Percentiles rank a stretch among this genome's conserved stretches.
Conservation (phyloP, 2,113 vertebrate species). For the Pseudopodoces humilis region DNA sequence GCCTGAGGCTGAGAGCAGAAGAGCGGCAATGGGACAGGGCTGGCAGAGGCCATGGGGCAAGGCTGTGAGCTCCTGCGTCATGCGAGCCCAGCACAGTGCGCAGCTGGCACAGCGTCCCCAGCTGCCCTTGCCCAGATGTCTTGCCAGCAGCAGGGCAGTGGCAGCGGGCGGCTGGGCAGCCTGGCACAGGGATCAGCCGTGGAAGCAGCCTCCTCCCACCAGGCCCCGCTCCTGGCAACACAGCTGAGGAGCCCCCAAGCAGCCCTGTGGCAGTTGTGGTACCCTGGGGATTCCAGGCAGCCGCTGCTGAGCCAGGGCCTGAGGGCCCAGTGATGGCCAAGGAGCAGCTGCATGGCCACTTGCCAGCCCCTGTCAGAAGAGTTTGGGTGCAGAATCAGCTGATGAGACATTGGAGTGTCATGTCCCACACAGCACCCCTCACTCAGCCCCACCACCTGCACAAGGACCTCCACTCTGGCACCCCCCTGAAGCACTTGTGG, state of each 20-base stretch:
- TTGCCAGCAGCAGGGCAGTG: background rate
- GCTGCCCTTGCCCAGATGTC: slow-evolving; percentile 28
- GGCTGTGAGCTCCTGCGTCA: background rate
- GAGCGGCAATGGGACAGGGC: background rate
- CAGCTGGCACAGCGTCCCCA: background rate
- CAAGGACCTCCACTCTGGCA: background rate
- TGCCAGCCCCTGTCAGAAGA: background rate
- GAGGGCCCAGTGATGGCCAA: background rate
- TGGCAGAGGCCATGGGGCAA: background rate
- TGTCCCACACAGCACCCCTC: fast-evolving
- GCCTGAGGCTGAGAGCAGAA: background rate
- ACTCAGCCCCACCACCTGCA: background rate
- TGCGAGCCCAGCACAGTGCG: fast-evolving
- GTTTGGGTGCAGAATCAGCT: background rate
- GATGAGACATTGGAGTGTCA: background rate
- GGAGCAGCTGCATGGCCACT: background rate
- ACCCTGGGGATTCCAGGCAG: background rate
- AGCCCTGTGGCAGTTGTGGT: background rate
- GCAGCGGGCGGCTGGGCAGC: background rate
- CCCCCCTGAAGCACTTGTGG: background rate
- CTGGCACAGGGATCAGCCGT: background rate
- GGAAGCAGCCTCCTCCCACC: background rate
- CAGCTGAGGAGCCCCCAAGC: background rate
- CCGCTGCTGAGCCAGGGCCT: background rate
- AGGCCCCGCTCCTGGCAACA: background rate